Percentiles rank a stretch among this genome's conserved stretches.
phyloP scores from a whole-genome alignment of 2,113 vertebrate genomes.

The Dicentrarchus labrax region DNA sequence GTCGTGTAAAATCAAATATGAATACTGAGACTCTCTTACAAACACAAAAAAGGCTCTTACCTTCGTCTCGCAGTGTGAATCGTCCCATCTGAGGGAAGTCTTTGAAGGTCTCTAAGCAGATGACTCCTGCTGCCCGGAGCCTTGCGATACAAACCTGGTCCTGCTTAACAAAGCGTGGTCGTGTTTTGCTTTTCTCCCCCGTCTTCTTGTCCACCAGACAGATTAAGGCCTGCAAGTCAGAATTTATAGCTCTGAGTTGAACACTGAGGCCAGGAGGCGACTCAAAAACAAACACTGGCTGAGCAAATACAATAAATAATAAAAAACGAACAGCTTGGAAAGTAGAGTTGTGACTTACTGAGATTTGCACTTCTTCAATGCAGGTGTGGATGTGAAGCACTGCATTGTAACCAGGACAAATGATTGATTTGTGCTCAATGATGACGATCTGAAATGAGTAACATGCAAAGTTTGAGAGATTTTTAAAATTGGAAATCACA shows the following conservation, averaged over 20 bases:
- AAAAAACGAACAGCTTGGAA: background rate
- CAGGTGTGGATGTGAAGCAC: conserved; percentile 99
- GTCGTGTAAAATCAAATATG: background rate
- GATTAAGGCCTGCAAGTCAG: conserved; percentile 92
- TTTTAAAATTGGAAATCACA: background rate
- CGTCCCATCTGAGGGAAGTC: conserved; percentile 99
- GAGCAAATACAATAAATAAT: background rate
- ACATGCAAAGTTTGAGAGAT: background rate
- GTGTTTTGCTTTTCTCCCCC: conserved; percentile 97
- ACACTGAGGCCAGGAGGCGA: background rate
- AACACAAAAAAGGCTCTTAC: conserved; percentile 78
- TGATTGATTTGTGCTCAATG: conserved; percentile 99
- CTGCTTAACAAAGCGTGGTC: conserved; percentile 99
- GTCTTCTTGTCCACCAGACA: conserved; percentile 99
- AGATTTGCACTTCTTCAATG: conserved; percentile 99
- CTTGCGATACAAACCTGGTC: conserved; percentile 99
- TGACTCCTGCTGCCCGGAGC: conserved; percentile 94
- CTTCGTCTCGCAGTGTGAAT: conserved; percentile 98
- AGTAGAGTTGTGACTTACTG: conserved; percentile 85
- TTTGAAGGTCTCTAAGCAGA: conserved; percentile 99
- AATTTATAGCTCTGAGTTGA: conserved; percentile 17
- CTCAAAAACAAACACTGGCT: background rate
- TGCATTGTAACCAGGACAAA: conserved; percentile 99
- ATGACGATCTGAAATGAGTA: conserved; percentile 91
- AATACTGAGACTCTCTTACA: background rate